These are phyloP conservation scores for Rana temporaria DNA, from an alignment of 2,113 vertebrate species.

Conservation along the genomic window DNA sequence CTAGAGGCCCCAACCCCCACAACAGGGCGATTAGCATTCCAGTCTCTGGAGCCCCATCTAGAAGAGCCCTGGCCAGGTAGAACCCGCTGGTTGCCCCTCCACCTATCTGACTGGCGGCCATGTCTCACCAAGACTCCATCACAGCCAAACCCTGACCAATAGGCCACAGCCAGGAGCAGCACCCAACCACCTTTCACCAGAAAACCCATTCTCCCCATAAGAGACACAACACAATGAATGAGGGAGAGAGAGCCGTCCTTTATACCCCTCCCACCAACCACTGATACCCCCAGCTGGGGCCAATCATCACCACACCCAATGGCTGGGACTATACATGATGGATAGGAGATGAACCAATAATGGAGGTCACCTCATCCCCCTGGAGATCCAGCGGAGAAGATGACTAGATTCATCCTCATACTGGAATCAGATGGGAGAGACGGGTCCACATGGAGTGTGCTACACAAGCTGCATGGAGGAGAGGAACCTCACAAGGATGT, in stretches of 20 bases:
- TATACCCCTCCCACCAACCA: slow-evolving; percentile 8
- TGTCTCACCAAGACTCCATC: not conserved
- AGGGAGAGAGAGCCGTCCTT: not conserved
- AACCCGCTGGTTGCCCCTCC: not conserved
- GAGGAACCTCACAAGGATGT: too few relatives aligned
- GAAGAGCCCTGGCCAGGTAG: not conserved
- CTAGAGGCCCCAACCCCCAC: not conserved
- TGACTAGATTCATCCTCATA: too few relatives aligned
- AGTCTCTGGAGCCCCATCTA: not conserved
- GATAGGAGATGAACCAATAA: too few relatives aligned
- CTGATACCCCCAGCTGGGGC: not conserved
- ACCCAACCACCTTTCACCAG: not conserved
- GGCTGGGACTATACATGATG: too few relatives aligned
- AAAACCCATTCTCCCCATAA: not conserved
- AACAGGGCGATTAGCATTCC: not conserved
- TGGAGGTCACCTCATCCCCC: too few relatives aligned
- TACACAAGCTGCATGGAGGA: too few relatives aligned
- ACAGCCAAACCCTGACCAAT: not conserved
- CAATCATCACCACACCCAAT: too few relatives aligned
- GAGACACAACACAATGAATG: not conserved
- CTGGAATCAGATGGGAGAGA: too few relatives aligned
- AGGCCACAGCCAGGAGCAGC: not conserved
- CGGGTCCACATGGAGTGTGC: too few relatives aligned
- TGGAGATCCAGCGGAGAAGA: too few relatives aligned
- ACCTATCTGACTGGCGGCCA: not conserved